Evolutionary conservation across 2,888 invertebrate species (phyloP).

Genomic region (Drosophila kanekoi): DNA sequence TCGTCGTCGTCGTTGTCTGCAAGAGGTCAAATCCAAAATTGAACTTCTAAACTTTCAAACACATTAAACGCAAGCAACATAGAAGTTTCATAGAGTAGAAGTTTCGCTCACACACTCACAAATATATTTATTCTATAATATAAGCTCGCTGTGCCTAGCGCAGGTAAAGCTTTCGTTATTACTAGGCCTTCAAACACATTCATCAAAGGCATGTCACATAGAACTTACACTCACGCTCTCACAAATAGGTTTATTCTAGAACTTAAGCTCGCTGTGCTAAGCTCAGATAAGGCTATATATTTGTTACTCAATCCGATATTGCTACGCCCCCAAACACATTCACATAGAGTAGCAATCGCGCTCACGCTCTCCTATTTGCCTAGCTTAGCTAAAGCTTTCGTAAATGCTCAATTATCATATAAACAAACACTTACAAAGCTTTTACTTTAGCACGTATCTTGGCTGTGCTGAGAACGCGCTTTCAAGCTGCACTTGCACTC

Average conservation of each 20-base stretch:
- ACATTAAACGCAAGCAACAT: no score
- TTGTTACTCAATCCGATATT: no score
- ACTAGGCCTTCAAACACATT: no score
- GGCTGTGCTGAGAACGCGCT: constrained; percentile 10
- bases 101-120: not conserved
- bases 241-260: not conserved
- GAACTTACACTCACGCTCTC: no score
- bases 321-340: no score
- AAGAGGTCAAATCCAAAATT: constrained; percentile 19
- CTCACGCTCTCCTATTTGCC: not conserved
- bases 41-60: no score
- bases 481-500: constrained; percentile 8
- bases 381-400: not conserved
- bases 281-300: not conserved
- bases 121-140: not conserved
- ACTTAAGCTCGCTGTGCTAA: not conserved
- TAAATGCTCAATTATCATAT: no score
- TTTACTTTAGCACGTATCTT: not conserved
- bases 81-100: constrained; percentile 1
- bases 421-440: not conserved
- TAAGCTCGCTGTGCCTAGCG: not conserved
- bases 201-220: no score
- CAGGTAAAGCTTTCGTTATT: not conserved
- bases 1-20: constrained; percentile 24
- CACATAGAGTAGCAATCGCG: not conserved